Evolutionary conservation across 1,140 invertebrate species (phyloP).

Genomic region (Drosophila pandora): DNA sequence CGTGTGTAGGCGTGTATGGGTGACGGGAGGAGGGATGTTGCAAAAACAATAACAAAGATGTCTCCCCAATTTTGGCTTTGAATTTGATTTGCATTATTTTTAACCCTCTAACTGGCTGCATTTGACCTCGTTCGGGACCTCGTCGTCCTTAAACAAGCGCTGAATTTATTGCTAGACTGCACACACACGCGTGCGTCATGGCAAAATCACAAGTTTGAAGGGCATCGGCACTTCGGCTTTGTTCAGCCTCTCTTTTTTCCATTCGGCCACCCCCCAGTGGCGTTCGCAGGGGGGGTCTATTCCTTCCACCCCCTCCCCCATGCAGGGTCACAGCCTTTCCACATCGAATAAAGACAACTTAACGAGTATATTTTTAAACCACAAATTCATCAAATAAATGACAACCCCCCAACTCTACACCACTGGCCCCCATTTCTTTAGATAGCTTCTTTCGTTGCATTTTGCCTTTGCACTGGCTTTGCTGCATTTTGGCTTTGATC

Average conservation of each 20-base stretch:
- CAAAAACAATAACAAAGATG: slow-evolving; percentile 33
- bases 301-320: no score
- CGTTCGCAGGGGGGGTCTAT: neutral
- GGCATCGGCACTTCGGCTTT: slow-evolving; percentile 44
- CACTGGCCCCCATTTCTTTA: neutral
- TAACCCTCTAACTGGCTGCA: slow-evolving; percentile 30
- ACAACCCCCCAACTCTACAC: no score
- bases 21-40: slow-evolving; percentile 1
- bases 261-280: neutral
- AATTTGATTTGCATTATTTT: slow-evolving; percentile 16
- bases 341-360: neutral
- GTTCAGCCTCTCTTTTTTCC: slow-evolving; percentile 8
- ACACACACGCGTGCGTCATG: slow-evolving; percentile 14
- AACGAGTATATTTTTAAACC: neutral
- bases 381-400: neutral
- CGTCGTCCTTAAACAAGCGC: slow-evolving; percentile 5
- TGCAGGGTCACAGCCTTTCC: neutral
- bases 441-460: slow-evolving; percentile 7
- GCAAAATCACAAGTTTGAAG: slow-evolving; percentile 31
- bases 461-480: slow-evolving; percentile 12
- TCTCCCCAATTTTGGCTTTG: slow-evolving; percentile 39
- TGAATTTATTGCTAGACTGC: slow-evolving; percentile 35
- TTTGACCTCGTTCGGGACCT: slow-evolving; percentile 35
- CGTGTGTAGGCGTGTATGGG: slow-evolving; percentile 1
- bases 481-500: slow-evolving; percentile 6